A percentile compares a stretch with the other conserved stretches of the same genome.
phyloP scores from a whole-genome alignment of 2,113 vertebrate genomes.

The Sceloporus tristichus region DNA sequence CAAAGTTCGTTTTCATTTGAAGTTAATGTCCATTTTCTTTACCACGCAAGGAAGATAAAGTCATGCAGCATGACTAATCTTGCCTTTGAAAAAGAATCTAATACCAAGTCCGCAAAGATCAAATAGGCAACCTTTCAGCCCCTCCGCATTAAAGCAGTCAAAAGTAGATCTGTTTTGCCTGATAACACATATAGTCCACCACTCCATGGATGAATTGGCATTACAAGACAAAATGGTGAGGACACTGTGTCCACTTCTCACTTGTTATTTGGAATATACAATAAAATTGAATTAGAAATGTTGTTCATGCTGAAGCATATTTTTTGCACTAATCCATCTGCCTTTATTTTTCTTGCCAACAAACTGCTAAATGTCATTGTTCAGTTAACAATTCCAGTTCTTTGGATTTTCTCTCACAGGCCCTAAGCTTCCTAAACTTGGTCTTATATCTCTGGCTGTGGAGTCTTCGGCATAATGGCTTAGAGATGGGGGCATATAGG shows the following conservation, averaged over 20 bases:
- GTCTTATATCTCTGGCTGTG: background rate
- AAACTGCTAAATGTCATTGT: background rate
- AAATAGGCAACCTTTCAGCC: too few relatives aligned
- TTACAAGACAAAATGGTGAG: background rate
- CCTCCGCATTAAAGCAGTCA: background rate
- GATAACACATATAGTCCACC: background rate
- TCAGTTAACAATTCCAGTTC: background rate
- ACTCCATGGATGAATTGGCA: background rate
- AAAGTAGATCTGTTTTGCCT: too few relatives aligned
- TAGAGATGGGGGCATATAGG: constrained; percentile 34
- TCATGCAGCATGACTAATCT: too few relatives aligned
- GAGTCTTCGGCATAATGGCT: background rate
- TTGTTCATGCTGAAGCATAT: background rate
- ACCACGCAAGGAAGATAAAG: background rate
- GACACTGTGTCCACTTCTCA: background rate
- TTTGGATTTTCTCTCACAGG: constrained; percentile 1
- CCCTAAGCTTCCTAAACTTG: background rate
- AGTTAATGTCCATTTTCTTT: background rate
- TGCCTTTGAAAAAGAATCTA: background rate
- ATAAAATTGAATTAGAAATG: background rate
- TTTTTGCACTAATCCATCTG: background rate
- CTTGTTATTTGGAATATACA: background rate
- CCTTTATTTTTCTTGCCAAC: background rate
- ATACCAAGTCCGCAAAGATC: background rate
- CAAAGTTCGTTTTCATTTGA: background rate